Evolutionary conservation across 2,113 vertebrate genomes (phyloP), one percentile per base, ranked within the genome.

Genomic region (Nyctereutes procyonoides): DNA sequence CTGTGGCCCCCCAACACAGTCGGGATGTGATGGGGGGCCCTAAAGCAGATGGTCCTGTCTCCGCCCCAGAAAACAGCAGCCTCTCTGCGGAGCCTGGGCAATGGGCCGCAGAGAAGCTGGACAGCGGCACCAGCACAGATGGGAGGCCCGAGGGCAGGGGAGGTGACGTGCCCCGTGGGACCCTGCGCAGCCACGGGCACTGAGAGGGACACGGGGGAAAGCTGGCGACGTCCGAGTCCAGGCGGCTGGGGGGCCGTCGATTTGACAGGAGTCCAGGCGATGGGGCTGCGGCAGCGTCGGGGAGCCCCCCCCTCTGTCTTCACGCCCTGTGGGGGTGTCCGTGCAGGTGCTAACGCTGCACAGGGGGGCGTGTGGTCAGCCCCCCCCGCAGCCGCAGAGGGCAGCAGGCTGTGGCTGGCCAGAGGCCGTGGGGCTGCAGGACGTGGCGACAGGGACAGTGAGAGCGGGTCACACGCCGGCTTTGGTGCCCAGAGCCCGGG

Each of bases 151-250:
- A 43, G 30, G 69, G 28, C 71, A 43, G 51, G 28, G 30, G 82
- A 6, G 8, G 1, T 0, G 20, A 51, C 0, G 0, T 5, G 48
- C 26, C 13, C 6, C 1, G 0, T 7, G 8, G 76, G 84, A 0
- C 7, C 85, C 53, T 3, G 35, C 20, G n/a, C 5, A 6, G 48
- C 20, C 28, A 15, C 1, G 1, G 55, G 53, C 30, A 8, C 76
- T 22, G 35, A 30, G 11, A n/a, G 53, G 22, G 63, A 12, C 15
- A 0, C 8, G 17, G 0, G 30, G 77, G 4, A 35, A n/a, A 58
- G 84, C 22, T 3, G 12, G 55, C 51, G 62, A 15, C 5, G 0
- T 22, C 4, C 0, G 22, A 35, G 55, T 58, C 53, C 3, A 12
- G 62, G 22, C 0, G 17, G n/a, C 60, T 0, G 1, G 1, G 48